Conservation (phyloP, 2,888 invertebrate species). For the Halocaridina rubra region DNA sequence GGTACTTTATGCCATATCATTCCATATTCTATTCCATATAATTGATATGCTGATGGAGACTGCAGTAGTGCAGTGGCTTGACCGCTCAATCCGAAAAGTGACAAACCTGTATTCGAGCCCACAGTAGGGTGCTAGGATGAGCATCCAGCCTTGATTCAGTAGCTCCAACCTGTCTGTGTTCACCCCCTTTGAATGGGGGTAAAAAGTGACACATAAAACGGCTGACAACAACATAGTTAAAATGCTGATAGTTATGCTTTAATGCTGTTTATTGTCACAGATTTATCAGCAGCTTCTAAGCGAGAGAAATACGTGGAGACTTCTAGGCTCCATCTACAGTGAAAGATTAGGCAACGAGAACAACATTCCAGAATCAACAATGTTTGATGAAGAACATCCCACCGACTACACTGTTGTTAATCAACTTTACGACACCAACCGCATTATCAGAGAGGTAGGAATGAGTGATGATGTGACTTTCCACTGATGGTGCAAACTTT, state of each 20-base stretch:
- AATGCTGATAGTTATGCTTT: not conserved
- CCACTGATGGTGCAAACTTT: too few species aligned
- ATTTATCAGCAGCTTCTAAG: conserved; percentile 73
- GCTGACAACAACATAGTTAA: not conserved
- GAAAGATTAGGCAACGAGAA: conserved; percentile 76
- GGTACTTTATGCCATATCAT: not conserved
- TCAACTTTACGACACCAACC: conserved; percentile 72
- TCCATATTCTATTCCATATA: not conserved
- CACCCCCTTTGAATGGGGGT: too few species aligned
- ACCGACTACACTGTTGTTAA: conserved; percentile 76
- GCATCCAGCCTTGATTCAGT: too few species aligned
- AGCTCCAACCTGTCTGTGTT: too few species aligned
- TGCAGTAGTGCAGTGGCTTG: too few species aligned
- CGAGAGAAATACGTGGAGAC: conserved; percentile 90
- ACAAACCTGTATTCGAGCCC: too few species aligned
- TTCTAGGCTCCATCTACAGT: conserved; percentile 83
- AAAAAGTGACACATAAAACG: too few species aligned
- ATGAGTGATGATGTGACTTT: too few species aligned
- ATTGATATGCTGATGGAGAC: too few species aligned
- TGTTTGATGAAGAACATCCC: conserved; percentile 67
- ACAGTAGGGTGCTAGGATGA: too few species aligned
- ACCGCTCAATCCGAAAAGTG: too few species aligned
- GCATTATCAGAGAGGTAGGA: conserved; percentile 71
- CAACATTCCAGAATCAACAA: conserved; percentile 59
- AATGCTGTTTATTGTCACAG: conserved; percentile 30